phyloP scores from a whole-genome alignment of 2,888 invertebrate genomes.

The Acanthosepion lycidas region DNA sequence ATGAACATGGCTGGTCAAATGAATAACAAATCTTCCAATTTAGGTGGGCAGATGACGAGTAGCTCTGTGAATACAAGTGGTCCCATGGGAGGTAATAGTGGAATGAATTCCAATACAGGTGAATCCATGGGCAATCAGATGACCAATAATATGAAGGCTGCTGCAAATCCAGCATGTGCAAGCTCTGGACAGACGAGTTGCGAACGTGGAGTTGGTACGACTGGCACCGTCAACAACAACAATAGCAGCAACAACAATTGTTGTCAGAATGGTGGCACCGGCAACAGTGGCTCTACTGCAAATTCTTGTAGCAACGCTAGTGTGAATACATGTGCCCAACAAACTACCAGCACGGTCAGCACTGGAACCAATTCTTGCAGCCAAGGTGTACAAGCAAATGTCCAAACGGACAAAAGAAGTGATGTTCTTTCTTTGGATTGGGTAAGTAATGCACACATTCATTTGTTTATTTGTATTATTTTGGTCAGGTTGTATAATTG shows the following conservation, averaged over 20 bases:
- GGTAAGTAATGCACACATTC: conserved; percentile 55
- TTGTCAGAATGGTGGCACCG: background rate
- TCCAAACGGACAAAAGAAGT: conserved; percentile 35
- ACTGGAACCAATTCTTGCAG: conserved; percentile 6
- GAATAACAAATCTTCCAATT: background rate
- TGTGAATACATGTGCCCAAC: background rate
- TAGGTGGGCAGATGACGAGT: background rate
- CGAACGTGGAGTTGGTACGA: background rate
- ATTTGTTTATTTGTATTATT: background rate
- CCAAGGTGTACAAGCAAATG: conserved; percentile 35
- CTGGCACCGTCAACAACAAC: background rate
- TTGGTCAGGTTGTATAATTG: no score
- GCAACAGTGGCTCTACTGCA: background rate
- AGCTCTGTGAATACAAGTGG: background rate
- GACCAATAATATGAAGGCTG: background rate
- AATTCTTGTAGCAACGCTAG: background rate
- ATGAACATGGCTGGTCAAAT: background rate
- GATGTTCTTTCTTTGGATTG: conserved; percentile 66
- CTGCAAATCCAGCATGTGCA: background rate
- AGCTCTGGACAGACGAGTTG: background rate
- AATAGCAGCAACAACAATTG: background rate
- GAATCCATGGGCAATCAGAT: background rate
- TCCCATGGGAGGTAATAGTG: background rate
- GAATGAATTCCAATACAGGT: background rate
- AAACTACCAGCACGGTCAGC: background rate